These are phyloP conservation scores for Drosophila koepferae DNA, from an alignment of 2,888 invertebrate species.

Conservation along the genomic window DNA sequence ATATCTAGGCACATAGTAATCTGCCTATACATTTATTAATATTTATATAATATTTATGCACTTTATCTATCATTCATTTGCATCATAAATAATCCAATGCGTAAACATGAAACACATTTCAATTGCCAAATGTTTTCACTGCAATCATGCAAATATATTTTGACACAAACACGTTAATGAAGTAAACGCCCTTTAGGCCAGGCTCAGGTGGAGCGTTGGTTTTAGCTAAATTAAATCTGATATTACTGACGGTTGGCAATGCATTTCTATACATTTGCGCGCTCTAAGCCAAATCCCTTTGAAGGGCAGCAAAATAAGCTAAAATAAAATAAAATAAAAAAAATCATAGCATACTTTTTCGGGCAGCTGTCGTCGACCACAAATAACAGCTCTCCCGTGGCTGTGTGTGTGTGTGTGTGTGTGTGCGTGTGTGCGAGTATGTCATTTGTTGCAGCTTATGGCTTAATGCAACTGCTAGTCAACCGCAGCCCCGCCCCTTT, in stretches of 20 bases:
- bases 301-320: background rate
- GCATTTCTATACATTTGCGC: background rate
- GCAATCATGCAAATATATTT: background rate
- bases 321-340: constrained; percentile 8
- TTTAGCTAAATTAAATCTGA: background rate
- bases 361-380: constrained; percentile 39
- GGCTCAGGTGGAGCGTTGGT: background rate
- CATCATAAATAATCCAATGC: too few species aligned
- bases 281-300: constrained; percentile 1
- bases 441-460: constrained; percentile 72
- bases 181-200: background rate
- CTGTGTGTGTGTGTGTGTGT: background rate
- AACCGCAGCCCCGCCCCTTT: constrained; percentile 7
- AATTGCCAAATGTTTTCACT: background rate
- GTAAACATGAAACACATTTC: too few species aligned
- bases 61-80: background rate
- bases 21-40: too few species aligned
- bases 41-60: too few species aligned
- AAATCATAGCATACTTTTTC: constrained; percentile 52
- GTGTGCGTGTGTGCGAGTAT: constrained; percentile 15
- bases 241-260: background rate
- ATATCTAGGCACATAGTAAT: too few species aligned
- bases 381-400: background rate
- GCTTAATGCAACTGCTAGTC: constrained; percentile 58
- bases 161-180: background rate